Conservation (phyloP, 2,797 vertebrate species). For the Ceryle rudis region DNA sequence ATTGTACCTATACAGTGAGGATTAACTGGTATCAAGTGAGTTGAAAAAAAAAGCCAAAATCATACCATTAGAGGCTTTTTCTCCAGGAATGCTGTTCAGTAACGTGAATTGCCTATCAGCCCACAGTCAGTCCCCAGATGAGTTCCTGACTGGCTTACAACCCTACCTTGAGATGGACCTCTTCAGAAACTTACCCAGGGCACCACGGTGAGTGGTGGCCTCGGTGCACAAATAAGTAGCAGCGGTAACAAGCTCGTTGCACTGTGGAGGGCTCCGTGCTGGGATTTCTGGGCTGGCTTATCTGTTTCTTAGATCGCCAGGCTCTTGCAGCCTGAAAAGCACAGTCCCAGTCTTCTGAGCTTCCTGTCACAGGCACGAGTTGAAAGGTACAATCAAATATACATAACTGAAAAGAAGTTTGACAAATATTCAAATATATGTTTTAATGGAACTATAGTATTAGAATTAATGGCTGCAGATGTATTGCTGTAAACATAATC, state of each 20-base stretch:
- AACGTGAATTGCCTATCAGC: rapidly evolving
- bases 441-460: constrained; percentile 33
- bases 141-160: background rate
- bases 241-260: background rate
- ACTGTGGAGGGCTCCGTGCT: background rate
- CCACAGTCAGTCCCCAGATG: background rate
- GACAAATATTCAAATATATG: constrained; percentile 32
- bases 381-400: constrained; percentile 20
- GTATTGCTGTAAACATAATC: constrained; percentile 64
- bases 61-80: background rate
- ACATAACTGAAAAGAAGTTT: constrained; percentile 10
- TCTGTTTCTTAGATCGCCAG: background rate
- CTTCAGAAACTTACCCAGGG: background rate
- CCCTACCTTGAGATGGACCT: background rate
- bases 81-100: background rate
- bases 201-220: background rate
- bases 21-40: background rate
- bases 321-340: background rate
- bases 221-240: background rate
- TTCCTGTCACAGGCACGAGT: constrained; percentile 4
- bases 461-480: constrained; percentile 50
- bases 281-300: background rate
- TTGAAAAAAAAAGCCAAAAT: background rate
- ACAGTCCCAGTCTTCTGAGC: background rate
- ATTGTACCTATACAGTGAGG: background rate